These are phyloP conservation scores for Rhabdophis nuchalis DNA, from an alignment of 2,797 vertebrate species.

Conservation along the genomic window DNA sequence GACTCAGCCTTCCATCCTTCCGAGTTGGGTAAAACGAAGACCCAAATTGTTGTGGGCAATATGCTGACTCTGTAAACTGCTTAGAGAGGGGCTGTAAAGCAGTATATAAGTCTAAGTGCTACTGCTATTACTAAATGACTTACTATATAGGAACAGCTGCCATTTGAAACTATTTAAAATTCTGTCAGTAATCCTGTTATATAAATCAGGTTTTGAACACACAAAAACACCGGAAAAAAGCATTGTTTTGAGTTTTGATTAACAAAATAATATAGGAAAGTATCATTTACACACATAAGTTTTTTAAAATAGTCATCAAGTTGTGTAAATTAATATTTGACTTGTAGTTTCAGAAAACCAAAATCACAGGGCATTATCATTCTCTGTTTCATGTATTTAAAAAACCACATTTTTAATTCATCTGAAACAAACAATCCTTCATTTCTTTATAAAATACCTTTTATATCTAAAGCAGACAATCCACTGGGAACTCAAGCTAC, in stretches of 20 bases:
- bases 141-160: not conserved
- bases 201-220: not conserved
- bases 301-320: conserved; percentile 19
- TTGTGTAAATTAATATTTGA: not conserved
- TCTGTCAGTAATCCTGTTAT: not conserved
- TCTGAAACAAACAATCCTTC: conserved; percentile 20
- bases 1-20: too few relatives aligned
- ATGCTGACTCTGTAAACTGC: too few relatives aligned
- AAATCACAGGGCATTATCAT: not conserved
- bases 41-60: too few relatives aligned
- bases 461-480: conserved; percentile 39
- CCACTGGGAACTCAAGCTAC: conserved; percentile 37
- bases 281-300: not conserved
- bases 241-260: not conserved
- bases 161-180: not conserved
- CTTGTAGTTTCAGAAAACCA: not conserved
- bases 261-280: not conserved
- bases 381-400: conserved; percentile 1
- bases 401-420: not conserved
- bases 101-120: too few relatives aligned
- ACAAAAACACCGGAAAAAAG: not conserved
- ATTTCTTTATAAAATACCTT: conserved; percentile 36
- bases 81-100: too few relatives aligned
- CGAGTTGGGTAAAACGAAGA: too few relatives aligned
- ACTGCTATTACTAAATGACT: not conserved